Conservation (phyloP, 2,797 vertebrate genomes). For the Cossypha dichroa region DNA sequence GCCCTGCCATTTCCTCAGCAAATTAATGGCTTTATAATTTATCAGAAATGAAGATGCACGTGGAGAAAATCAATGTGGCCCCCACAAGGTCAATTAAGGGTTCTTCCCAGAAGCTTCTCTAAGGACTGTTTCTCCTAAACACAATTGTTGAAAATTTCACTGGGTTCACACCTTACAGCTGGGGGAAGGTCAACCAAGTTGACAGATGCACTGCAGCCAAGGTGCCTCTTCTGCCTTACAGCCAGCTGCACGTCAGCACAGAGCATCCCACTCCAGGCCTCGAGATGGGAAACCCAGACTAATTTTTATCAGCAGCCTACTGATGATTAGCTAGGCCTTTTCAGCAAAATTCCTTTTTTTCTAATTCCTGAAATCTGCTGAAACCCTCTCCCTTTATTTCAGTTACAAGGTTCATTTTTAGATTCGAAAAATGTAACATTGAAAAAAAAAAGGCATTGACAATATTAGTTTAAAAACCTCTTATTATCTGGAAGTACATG, state of each 20-base stretch:
- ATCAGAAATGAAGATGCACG: slow-evolving; percentile 97
- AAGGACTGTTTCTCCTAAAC: slow-evolving; percentile 72
- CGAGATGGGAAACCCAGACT: background rate
- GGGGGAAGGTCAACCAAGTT: slow-evolving; percentile 34
- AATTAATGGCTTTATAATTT: slow-evolving; percentile 98
- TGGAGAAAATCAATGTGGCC: slow-evolving; percentile 91
- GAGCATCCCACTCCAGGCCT: slow-evolving; percentile 14
- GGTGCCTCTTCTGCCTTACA: slow-evolving; percentile 32
- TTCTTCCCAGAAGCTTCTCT: slow-evolving; percentile 79
- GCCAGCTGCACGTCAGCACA: background rate
- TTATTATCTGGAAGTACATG: slow-evolving; percentile 65
- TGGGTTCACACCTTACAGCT: slow-evolving; percentile 1
- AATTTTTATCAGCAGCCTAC: slow-evolving; percentile 50
- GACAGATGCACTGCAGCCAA: slow-evolving; percentile 22
- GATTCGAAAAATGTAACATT: background rate
- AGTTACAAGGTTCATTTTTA: slow-evolving; percentile 3
- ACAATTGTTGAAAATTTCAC: slow-evolving; percentile 52
- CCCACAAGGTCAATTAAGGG: slow-evolving; percentile 97
- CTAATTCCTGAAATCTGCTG: slow-evolving; percentile 28
- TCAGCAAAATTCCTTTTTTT: slow-evolving; percentile 30
- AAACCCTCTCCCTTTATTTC: background rate
- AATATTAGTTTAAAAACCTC: slow-evolving; percentile 66
- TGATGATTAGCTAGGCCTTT: slow-evolving; percentile 4
- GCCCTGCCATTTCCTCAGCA: slow-evolving; percentile 96
- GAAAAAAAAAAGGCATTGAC: background rate